Evolutionary conservation across 2,113 vertebrate genomes (phyloP).

Genomic region (Donacobius atricapilla): DNA sequence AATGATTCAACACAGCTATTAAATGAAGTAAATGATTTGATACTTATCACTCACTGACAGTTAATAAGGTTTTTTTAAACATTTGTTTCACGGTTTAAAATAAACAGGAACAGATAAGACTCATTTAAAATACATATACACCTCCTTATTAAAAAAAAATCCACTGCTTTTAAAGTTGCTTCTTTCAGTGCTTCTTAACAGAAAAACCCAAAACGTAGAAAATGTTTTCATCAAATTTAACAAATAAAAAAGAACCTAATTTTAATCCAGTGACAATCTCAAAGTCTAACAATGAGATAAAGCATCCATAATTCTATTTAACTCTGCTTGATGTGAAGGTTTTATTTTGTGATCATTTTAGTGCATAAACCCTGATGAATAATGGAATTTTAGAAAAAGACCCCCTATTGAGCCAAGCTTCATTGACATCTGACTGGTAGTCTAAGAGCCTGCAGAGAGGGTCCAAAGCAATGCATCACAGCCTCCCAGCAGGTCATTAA

Average conservation of each 20-base stretch:
- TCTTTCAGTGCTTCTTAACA: background rate
- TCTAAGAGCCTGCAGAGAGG: conserved; percentile 67
- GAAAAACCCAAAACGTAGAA: background rate
- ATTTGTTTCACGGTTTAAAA: background rate
- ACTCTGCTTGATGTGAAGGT: conserved; percentile 54
- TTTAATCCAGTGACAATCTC: conserved; percentile 43
- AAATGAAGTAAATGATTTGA: background rate
- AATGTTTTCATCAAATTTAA: conserved; percentile 38
- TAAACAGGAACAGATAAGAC: background rate
- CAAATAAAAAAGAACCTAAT: conserved; percentile 47
- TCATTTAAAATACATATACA: background rate
- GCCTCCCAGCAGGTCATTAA: conserved; percentile 65
- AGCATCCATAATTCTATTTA: conserved; percentile 57
- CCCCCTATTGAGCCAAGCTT: conserved; percentile 48
- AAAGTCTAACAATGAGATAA: conserved; percentile 41
- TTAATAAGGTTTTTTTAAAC: background rate
- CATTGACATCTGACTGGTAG: conserved; percentile 71
- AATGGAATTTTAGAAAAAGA: conserved; percentile 64
- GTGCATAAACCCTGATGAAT: conserved; percentile 53
- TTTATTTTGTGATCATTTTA: conserved; percentile 69
- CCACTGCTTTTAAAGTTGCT: background rate
- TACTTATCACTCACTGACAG: background rate
- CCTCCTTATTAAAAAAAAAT: background rate
- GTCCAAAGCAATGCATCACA: conserved; percentile 51
- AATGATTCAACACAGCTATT: background rate